Base-by-base conservation (phyloP, 2,888 invertebrate species). In the Clepsis dumicolana region DNA sequence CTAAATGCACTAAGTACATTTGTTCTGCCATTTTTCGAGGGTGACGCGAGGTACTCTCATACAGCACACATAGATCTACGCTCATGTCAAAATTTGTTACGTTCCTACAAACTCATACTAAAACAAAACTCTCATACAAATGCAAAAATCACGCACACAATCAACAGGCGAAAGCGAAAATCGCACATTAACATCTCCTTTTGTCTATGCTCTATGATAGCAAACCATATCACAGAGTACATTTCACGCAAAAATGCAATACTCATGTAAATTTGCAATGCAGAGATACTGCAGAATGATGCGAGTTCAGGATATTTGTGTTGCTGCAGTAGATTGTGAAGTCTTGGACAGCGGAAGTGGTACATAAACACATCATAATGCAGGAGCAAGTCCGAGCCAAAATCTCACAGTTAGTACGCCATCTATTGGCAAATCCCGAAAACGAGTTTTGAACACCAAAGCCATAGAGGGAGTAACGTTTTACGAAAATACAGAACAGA, bases 381-480 rank as follows among this genome's bases (percentile, higher is more conserved):
- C 21, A 21, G 21, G 21, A 48, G 18, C 44, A 12, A 21, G 18
- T 12, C 48, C 8, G 18, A 10, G 7, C 21, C 12, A 4, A 12
- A 32, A 54, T 38, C 12, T 35, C 27, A 32, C 44, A 48, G 10
- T 16, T n/a, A n/a, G 57, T 35, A 12, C 27, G 64, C 57, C 64
- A 65, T 50, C 64, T 65, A 38, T 65, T 38, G 57, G 18, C 8
- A 7, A 7, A n/a, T 35, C 10, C 24, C 1, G 16, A 8, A 57
- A 24, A 35, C 24, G n/a, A 16, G 14, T 27, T 7, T 44, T 16
- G 5, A 5, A 10, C 21, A 8, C 18, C 10, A 25, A 4, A 1
- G 4, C 5, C 16, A 29, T 18, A 65, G 64, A 65, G 48, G 64
- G 64, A 35, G 35, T 48, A 35, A 57, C 1, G 24, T 5, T n/a